Base-by-base conservation (phyloP, 2,888 invertebrate genomes). In the Carabus problematicus region DNA sequence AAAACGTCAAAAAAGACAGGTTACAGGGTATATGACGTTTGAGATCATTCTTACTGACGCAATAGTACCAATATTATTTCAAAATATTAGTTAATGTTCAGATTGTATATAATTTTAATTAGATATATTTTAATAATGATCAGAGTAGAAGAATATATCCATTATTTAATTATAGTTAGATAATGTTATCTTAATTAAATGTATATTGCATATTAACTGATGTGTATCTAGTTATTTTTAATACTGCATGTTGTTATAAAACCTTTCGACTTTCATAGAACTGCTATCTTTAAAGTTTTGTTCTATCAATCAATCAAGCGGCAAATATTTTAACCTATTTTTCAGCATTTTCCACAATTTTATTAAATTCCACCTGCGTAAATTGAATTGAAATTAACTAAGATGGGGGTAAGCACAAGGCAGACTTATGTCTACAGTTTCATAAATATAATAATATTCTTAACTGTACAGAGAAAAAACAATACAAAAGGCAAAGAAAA, bases 401-500 rank as follows among this genome's bases (percentile, higher is more conserved):
- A 60, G 19, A 67, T 67, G 67, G 67, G 67, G 47, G 67, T 67
- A 67, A 59, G 67, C 52, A n/a, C 9, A 11, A 18, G n/a, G 16
- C 8, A 56, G 43, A 62, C 12, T 12, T 42, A 56, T n/a, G 41
- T n/a, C 42, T 56, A 43, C 3, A 4, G 16, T n/a, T 45, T 45
- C 18, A 39, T 52, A 16, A 40, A 52, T 41, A 41, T 54, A 7
- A 14, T 8, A 12, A 41, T 29, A 58, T 39, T 42, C 42, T 16
- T 41, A 8, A 72, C 64, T 82, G 16, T 81, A 59, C 77, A 87
- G 86, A 84, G 86, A 76, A 87, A 87, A 82, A 82, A 71, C 79
- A 84, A 82, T 71, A 75, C 75, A 3, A 88, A 88, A 80, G 85
- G 83, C 72, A 89, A 88, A 81, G 87, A 88, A 76, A 88, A 88